Evolutionary conservation across 2,888 invertebrate genomes (phyloP).

Genomic region (Tetragonula carbonaria): DNA sequence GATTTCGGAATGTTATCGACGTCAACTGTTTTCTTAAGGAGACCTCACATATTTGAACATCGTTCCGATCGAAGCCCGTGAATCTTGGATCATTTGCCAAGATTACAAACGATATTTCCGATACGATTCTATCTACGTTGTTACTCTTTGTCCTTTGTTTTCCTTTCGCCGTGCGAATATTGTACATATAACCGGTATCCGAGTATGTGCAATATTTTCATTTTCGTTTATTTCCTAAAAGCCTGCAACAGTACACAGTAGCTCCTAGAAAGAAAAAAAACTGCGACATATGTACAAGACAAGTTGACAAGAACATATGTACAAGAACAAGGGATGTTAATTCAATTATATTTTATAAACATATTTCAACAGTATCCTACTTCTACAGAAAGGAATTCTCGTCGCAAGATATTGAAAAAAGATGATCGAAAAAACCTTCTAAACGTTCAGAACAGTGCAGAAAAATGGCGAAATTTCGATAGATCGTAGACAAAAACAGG

Average conservation of each 20-base stretch:
- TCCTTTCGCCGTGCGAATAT: neutral
- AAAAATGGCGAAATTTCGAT: constrained; percentile 16
- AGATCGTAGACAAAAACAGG: constrained; percentile 30
- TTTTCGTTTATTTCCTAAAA: neutral
- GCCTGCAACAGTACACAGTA: neutral
- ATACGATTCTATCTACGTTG: constrained; percentile 29
- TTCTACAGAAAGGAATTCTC: neutral
- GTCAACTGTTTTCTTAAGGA: no score
- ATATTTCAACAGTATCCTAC: neutral
- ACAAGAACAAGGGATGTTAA: no score
- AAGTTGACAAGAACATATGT: no score
- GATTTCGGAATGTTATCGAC: no score
- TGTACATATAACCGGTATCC: no score
- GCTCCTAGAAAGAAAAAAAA: no score
- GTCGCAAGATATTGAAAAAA: neutral
- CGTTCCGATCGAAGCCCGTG: neutral
- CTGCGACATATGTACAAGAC: no score
- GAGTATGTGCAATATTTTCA: neutral
- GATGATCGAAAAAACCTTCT: neutral
- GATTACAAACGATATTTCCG: constrained; percentile 41
- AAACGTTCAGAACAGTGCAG: neutral
- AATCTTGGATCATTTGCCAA: constrained; percentile 46
- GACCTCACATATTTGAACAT: neutral
- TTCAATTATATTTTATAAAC: neutral
- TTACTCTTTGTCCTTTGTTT: constrained; percentile 3